These are phyloP conservation scores for Cremastinae sp. DNA, from an alignment of 2,888 invertebrate species.

Conservation along the genomic window DNA sequence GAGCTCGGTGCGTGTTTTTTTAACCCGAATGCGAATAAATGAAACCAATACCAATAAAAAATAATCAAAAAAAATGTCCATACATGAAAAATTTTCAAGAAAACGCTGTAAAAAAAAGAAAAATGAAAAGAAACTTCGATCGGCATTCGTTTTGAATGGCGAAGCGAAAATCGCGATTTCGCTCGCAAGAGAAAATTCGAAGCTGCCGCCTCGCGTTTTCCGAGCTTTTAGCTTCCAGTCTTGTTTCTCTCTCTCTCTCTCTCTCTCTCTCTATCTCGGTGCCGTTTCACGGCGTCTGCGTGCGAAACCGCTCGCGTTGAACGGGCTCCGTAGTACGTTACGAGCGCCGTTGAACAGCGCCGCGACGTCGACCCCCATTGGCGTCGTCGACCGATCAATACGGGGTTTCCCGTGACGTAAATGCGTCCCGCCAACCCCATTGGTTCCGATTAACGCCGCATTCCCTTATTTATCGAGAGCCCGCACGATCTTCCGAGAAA, in stretches of 20 bases:
- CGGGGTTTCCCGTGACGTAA: constrained; percentile 82
- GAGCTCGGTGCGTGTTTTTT: neutral
- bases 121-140: neutral
- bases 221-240: neutral
- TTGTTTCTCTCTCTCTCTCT: neutral
- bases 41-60: neutral
- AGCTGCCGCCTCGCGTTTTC: constrained; percentile 6
- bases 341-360: constrained; percentile 30
- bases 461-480: constrained; percentile 83
- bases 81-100: too few species aligned
- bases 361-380: constrained; percentile 65
- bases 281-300: constrained; percentile 21
- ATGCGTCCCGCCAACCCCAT: constrained; percentile 80
- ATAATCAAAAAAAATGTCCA: too few species aligned
- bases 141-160: too few species aligned
- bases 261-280: constrained; percentile 3
- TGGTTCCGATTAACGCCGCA: constrained; percentile 82
- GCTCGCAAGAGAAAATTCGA: constrained; percentile 15
- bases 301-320: constrained; percentile 2
- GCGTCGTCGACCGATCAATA: constrained; percentile 81
- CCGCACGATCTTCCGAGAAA: constrained; percentile 70
- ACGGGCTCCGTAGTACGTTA: constrained; percentile 3
- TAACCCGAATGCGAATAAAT: neutral
- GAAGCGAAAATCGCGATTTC: neutral
- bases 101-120: too few species aligned